phyloP scores from a whole-genome alignment of 2,797 vertebrate genomes.

The Dromococcyx pavoninus region DNA sequence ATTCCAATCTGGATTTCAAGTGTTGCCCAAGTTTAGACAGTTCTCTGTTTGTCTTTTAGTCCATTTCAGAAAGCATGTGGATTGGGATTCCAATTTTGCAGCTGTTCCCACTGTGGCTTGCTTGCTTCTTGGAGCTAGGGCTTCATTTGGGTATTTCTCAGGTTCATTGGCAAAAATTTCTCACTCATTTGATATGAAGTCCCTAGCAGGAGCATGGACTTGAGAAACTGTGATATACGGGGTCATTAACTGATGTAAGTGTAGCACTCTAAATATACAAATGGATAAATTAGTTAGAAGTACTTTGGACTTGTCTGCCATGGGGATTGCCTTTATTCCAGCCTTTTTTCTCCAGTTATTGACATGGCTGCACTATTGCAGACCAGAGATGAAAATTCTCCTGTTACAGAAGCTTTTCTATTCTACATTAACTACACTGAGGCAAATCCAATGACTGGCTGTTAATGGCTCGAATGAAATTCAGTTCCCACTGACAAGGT shows the following conservation, averaged over 20 bases:
- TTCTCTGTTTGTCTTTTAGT: background rate
- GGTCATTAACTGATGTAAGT: background rate
- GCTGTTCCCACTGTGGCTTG: background rate
- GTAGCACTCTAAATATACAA: background rate
- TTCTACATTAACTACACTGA: background rate
- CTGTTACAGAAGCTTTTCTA: background rate
- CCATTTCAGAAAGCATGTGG: background rate
- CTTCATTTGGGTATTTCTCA: slow-evolving; percentile 1
- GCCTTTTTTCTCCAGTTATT: slow-evolving; percentile 7
- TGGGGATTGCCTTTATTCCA: slow-evolving; percentile 48
- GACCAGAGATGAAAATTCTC: background rate
- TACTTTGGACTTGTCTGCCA: background rate
- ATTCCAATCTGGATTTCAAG: slow-evolving; percentile 12
- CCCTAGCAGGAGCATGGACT: background rate
- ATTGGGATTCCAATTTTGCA: slow-evolving; percentile 39
- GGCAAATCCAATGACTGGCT: background rate
- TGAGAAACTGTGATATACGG: background rate
- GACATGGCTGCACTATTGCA: background rate
- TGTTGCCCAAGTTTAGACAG: background rate
- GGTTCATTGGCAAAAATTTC: slow-evolving; percentile 11
- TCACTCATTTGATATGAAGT: background rate
- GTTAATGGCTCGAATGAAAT: slow-evolving; percentile 41
- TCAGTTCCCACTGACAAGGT: slow-evolving; percentile 14
- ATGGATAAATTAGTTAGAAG: background rate
- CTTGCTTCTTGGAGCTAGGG: slow-evolving; percentile 13